Evolutionary conservation across 2,888 invertebrate genomes (phyloP), one percentile per base, ranked within the genome.

Genomic region (Allophyes oxyacanthae): DNA sequence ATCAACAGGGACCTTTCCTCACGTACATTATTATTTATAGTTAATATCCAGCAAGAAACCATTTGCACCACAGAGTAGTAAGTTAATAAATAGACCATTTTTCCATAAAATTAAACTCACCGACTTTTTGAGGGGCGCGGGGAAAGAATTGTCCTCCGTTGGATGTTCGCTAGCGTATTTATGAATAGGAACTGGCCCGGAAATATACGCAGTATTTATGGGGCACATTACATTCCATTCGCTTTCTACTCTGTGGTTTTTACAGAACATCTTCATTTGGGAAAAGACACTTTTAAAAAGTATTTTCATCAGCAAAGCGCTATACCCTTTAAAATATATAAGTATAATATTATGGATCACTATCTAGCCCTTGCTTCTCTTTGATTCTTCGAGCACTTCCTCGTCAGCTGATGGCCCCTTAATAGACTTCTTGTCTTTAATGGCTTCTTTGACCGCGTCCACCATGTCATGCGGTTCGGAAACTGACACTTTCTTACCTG

Each of bases 401-500:
- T 89, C 89, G 13, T 90, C 89, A 0, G 84, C 45, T 0, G n/a
- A n/a, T n/a, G 79, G 81, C 79, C 13, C 77, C 44, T 6, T 81
- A 14, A 89, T 79, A 36, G 88, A 77, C 66, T 93, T 91, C 89
- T 94, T 94, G 70, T 94, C 92, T 76, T 87, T 92, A 57, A 96
- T 84, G 14, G 95, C 96, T 81, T 94, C 91, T 73, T 95, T 95
- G 61, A 96, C 94, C 6, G 95, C 94, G 64, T 96, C 94, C 71
- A 96, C 93, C 72, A 96, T 78, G 59, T 95, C 89, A 41, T 95
- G 88, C 6, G 95, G 95, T 72, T 95, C 96, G 30, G 92, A 88
- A 78, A 95, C 92, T 66, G 95, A 95, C 70, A 95, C 86, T 90
- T 96, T 96, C 74, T 94, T 95, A 86, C 96, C 96, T 96, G 91